A percentile compares a stretch with the other conserved stretches of the same genome.
Conservation (phyloP, 2,797 vertebrate genomes). For the Diplodus sargus region DNA sequence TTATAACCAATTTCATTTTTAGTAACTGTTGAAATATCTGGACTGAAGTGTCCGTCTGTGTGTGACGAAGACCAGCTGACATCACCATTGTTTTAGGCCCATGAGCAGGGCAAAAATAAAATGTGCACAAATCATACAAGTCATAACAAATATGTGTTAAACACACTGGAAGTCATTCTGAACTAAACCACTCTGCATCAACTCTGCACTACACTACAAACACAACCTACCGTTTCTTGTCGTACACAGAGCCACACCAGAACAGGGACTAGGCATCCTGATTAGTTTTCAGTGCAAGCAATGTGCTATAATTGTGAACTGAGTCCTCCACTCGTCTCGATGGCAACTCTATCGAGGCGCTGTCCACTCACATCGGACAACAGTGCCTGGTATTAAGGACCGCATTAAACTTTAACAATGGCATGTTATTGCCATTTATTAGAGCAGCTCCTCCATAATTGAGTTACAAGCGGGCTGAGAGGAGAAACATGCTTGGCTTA, state of each 20-base stretch:
- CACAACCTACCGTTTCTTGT: not conserved
- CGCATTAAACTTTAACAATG: slow-evolving; percentile 79
- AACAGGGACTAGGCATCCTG: slow-evolving; percentile 19
- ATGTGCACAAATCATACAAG: not conserved
- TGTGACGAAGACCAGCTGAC: not conserved
- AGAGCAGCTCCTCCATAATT: slow-evolving; percentile 67
- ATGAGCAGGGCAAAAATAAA: not conserved
- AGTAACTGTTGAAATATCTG: not conserved
- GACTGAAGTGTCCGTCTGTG: not conserved
- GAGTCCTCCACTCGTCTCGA: slow-evolving; percentile 23
- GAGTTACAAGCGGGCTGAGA: slow-evolving; percentile 68
- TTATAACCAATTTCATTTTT: not conserved
- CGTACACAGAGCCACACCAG: not conserved
- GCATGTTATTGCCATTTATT: slow-evolving; percentile 76
- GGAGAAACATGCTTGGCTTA: slow-evolving; percentile 61
- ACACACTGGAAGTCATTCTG: not conserved
- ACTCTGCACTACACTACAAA: not conserved
- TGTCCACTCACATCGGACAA: slow-evolving; percentile 58
- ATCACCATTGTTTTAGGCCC: not conserved
- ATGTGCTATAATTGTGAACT: slow-evolving; percentile 35
- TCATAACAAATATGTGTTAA: not conserved
- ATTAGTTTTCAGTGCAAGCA: slow-evolving; percentile 52
- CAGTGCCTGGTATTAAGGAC: slow-evolving; percentile 48
- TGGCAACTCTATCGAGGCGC: slow-evolving; percentile 42
- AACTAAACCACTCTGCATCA: not conserved